Percentiles rank a stretch among this genome's conserved stretches.
phyloP scores from a whole-genome alignment of 2,888 invertebrate genomes.

The Eurois occulta region DNA sequence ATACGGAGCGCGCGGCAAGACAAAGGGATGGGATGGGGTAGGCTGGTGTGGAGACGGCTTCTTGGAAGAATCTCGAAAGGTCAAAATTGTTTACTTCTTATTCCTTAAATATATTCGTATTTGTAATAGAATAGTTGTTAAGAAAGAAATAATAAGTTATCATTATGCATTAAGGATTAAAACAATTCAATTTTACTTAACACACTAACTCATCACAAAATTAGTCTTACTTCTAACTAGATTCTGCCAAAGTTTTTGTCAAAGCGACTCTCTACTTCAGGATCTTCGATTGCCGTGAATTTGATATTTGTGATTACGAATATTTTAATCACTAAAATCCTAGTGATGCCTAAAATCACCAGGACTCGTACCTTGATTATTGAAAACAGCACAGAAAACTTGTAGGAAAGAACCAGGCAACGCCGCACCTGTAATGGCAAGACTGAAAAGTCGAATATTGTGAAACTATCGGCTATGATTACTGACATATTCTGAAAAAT shows the following conservation, averaged over 20 bases:
- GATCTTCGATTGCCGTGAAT: too few species aligned
- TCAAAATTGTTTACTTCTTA: neutral
- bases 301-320: too few species aligned
- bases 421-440: neutral
- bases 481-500: neutral
- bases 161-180: neutral
- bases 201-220: neutral
- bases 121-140: neutral
- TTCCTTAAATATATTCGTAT: too few species aligned
- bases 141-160: neutral
- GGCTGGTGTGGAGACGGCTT: conserved; percentile 72
- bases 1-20: conserved; percentile 88
- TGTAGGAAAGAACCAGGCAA: neutral
- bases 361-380: too few species aligned
- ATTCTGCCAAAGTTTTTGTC: neutral
- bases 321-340: neutral
- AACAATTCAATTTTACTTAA: neutral
- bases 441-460: neutral
- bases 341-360: neutral
- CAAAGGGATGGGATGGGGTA: conserved; percentile 84
- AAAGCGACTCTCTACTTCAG: too few species aligned
- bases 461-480: neutral
- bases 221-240: neutral
- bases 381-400: neutral
- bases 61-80: neutral